Conservation (phyloP, 2,888 invertebrate genomes). For the Agriopis marginaria region DNA sequence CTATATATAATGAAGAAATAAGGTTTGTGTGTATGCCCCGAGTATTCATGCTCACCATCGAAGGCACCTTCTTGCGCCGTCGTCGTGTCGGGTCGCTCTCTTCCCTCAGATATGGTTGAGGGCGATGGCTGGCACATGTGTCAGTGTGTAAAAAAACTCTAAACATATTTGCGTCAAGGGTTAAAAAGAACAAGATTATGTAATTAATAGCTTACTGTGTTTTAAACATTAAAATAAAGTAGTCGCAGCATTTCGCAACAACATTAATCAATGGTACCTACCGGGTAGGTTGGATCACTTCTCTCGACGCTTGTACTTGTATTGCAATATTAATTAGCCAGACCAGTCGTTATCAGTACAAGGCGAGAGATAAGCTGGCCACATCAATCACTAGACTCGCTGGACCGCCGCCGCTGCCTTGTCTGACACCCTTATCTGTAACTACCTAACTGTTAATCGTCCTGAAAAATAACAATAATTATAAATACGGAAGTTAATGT, state of each 20-base stretch:
- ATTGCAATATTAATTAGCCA: slow-evolving; percentile 35
- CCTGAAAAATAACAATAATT: neutral
- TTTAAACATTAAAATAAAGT: neutral
- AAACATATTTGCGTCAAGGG: no score
- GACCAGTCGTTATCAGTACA: slow-evolving; percentile 28
- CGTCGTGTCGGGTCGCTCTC: no score
- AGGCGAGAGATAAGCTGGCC: slow-evolving; percentile 24
- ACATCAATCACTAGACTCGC: slow-evolving; percentile 34
- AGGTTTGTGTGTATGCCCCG: no score
- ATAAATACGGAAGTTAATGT: no score
- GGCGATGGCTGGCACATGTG: no score
- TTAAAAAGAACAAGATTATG: no score
- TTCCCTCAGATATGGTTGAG: no score
- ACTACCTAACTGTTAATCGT: neutral
- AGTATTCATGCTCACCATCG: no score
- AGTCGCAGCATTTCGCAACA: neutral
- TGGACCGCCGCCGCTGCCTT: slow-evolving; percentile 14
- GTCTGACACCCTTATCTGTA: neutral
- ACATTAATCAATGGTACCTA: neutral
- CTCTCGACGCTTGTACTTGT: slow-evolving; percentile 8
- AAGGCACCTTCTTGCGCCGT: no score
- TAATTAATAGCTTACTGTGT: no score
- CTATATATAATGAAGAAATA: no score
- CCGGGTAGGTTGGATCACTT: neutral
- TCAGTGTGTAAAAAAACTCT: no score